Evolutionary conservation across 2,888 invertebrate species (phyloP).

Genomic region (Agrochola circellaris): DNA sequence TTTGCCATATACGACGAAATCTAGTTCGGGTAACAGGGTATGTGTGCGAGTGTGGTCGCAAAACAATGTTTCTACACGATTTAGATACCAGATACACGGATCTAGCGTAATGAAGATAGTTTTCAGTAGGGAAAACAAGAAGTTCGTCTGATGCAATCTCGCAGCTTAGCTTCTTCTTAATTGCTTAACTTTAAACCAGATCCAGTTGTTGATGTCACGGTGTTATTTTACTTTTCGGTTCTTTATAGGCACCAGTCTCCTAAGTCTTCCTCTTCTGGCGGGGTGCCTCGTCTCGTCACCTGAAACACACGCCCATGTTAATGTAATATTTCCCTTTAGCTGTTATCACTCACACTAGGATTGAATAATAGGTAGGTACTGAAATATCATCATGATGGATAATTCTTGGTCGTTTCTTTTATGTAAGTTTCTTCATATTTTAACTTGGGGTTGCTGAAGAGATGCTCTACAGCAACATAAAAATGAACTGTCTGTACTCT

Average conservation of each 20-base stretch:
- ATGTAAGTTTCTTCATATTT: no score
- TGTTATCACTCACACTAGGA: no score
- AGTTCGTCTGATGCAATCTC: constrained; percentile 86
- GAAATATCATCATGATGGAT: no score
- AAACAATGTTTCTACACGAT: constrained; percentile 76
- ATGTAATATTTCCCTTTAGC: no score
- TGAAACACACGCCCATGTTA: constrained; percentile 31
- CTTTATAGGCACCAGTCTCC: constrained; percentile 74
- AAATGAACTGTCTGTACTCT: no score
- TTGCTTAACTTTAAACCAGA: constrained; percentile 87
- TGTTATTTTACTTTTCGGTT: constrained; percentile 83
- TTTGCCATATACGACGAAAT: constrained; percentile 77
- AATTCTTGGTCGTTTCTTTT: no score
- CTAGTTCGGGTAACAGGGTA: constrained; percentile 65
- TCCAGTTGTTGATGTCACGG: constrained; percentile 81
- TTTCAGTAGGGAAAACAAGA: constrained; percentile 86
- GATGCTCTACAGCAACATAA: no score
- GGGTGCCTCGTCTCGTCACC: constrained; percentile 35
- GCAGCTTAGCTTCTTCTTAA: constrained; percentile 87
- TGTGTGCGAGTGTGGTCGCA: constrained; percentile 69
- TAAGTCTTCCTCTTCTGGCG: constrained; percentile 26
- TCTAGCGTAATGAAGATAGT: constrained; percentile 88
- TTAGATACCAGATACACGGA: constrained; percentile 78
- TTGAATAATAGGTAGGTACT: no score
- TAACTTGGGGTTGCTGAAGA: no score